Evolutionary conservation across 1,140 invertebrate species (phyloP).

Genomic region (Laodelphax striatellus): DNA sequence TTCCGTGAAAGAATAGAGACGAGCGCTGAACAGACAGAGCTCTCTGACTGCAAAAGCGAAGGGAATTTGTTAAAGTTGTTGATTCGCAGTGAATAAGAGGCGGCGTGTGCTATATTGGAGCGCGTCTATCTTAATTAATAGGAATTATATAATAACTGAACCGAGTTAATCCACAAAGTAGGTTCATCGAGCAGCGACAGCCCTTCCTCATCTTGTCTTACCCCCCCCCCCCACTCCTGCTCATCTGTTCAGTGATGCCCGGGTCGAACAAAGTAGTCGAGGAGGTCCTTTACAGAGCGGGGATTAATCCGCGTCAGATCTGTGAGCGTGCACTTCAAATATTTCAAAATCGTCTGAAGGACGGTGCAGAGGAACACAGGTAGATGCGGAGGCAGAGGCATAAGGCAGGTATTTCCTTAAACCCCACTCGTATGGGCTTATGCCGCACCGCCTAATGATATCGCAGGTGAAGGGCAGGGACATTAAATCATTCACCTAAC

Average conservation of each 20-base stretch:
- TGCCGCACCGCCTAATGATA: constrained; percentile 11
- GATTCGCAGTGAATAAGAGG: too few species aligned
- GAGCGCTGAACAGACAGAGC: too few species aligned
- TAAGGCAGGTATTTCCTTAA: not conserved
- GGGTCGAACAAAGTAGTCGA: not conserved
- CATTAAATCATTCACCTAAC: constrained; percentile 16
- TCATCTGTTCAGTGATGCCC: too few species aligned
- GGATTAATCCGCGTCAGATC: constrained; percentile 1
- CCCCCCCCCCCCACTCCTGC: too few species aligned
- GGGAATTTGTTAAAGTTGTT: too few species aligned
- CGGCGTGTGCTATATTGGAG: too few species aligned
- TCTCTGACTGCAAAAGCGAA: too few species aligned
- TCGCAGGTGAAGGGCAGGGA: constrained; percentile 10
- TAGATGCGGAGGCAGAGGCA: not conserved
- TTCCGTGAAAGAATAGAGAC: too few species aligned
- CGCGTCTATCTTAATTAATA: constrained; percentile 1
- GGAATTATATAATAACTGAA: constrained; percentile 2
- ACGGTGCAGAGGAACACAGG: too few species aligned
- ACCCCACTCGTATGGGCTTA: constrained; percentile 11
- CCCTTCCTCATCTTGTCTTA: too few species aligned
- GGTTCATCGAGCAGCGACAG: not conserved
- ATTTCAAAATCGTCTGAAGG: not conserved
- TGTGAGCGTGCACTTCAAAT: not conserved
- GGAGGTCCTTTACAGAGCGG: not conserved
- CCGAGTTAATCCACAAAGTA: constrained; percentile 1